Evolutionary conservation across 2,797 vertebrate species (phyloP).

Genomic region (Pteropus rufus): DNA sequence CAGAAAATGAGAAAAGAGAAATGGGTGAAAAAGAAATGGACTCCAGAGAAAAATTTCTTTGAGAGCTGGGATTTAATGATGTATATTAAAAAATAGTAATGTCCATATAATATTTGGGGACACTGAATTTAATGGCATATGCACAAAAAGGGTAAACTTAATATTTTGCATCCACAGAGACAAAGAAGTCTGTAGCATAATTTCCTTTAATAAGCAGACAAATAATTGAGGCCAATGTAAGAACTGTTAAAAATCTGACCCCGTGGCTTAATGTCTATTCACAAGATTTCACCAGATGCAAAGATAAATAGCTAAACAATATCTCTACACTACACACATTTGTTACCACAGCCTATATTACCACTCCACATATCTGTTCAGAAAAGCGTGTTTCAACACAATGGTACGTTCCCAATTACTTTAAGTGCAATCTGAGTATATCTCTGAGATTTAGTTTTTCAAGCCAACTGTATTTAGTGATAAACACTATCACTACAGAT

Average conservation of each 20-base stretch:
- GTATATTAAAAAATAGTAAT: neutral
- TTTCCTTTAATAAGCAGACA: slow-evolving; percentile 13
- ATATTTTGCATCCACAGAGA: neutral
- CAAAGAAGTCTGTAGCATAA: neutral
- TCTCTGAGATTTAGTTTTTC: neutral
- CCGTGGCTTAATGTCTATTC: neutral
- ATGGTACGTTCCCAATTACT: neutral
- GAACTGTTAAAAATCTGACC: neutral
- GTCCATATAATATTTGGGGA: neutral
- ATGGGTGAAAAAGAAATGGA: slow-evolving; percentile 1
- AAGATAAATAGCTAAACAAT: slow-evolving; percentile 30
- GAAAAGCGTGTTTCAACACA: neutral
- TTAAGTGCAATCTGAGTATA: neutral
- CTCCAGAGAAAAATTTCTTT: slow-evolving; percentile 35
- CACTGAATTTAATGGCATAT: neutral
- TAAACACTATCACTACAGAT: neutral
- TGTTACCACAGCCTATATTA: neutral
- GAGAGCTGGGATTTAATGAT: slow-evolving; percentile 15
- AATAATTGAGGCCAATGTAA: neutral
- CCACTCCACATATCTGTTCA: neutral
- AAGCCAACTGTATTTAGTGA: neutral
- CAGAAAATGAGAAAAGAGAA: slow-evolving; percentile 45
- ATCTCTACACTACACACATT: neutral
- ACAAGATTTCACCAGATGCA: neutral
- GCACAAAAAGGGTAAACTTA: neutral